These are phyloP conservation scores for Enoplosus armatus DNA, from an alignment of 2,797 vertebrate genomes.

Conservation along the genomic window DNA sequence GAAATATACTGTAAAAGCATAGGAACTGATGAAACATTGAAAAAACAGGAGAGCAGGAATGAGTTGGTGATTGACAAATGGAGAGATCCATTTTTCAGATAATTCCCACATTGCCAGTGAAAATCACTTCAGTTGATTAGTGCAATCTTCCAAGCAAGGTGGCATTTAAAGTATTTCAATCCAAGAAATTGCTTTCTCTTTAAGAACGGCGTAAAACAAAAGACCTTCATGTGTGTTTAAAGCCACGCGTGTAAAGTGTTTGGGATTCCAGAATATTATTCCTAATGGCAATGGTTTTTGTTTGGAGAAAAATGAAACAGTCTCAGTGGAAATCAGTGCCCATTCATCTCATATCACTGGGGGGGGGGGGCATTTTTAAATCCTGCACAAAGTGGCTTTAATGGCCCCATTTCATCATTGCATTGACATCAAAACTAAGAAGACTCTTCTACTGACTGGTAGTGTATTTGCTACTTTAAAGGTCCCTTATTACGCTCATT, in stretches of 20 bases:
- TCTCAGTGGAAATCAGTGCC: neutral
- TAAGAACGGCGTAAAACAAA: constrained; percentile 17
- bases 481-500: no score
- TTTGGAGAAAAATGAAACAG: neutral
- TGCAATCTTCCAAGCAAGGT: constrained; percentile 25
- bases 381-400: neutral
- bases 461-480: no score
- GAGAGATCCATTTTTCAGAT: constrained; percentile 6
- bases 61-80: neutral
- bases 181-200: constrained; percentile 15
- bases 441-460: neutral
- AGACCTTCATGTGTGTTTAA: constrained; percentile 12
- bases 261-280: neutral
- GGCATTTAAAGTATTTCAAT: neutral
- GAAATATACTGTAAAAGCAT: neutral
- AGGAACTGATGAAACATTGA: neutral
- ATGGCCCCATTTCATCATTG: no score
- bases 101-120: constrained; percentile 34
- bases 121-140: constrained; percentile 34
- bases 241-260: constrained; percentile 6
- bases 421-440: neutral
- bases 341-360: no score
- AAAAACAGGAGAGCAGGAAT: neutral
- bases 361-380: no score
- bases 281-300: neutral